Base-by-base conservation (phyloP, 2,797 vertebrate species). In the Corythornis leucogaster region DNA sequence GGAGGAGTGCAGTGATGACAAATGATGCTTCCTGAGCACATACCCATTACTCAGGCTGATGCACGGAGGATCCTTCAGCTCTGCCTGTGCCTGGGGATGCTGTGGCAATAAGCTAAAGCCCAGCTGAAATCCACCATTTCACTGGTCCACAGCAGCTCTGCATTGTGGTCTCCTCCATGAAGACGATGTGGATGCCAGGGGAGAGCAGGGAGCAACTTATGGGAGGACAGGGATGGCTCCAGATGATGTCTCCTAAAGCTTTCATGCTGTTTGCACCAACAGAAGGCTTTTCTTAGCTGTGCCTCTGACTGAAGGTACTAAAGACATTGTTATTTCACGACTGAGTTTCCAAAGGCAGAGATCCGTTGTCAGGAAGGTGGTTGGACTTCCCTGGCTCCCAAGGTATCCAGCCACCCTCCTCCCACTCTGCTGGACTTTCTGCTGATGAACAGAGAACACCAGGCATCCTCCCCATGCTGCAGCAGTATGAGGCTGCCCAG, bases 401-500 rank as follows among this genome's bases (percentile, higher is more conserved):
- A 1, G 7, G 40, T 1, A 1, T 46, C 64, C 22, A 68, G 35
- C 35, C 28, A 70, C 59, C 9, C 26, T 53, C 20, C 28, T 59
- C 12, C 61, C 30, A 7, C 4, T 24, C 50, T 11, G 18, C 30
- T 51, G 77, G 61, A 14, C 12, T 33, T 76, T 24, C 4, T 68
- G 48, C 11, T 0, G 3, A 14, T 16, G 51, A 73, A 8, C 35
- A 1, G 2, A 3, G 2, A 30, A 40, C 53, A 31, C 5, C 64
- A 28, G 38, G 25, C 10, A 16, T 11, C 2, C 3, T 7, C 7
- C 24, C 21, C 0, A 8, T 21, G 31, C 43, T 21, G 2, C 2
- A 13, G 74, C 61, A 55, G 11, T 33, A 25, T 0, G 0, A 28
- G 69, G 33, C 48, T 66, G 69, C n/a, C 14, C 0, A 0, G 43